Base-by-base conservation (phyloP, 2,797 vertebrate genomes). In the Coccyzus lansbergi region DNA sequence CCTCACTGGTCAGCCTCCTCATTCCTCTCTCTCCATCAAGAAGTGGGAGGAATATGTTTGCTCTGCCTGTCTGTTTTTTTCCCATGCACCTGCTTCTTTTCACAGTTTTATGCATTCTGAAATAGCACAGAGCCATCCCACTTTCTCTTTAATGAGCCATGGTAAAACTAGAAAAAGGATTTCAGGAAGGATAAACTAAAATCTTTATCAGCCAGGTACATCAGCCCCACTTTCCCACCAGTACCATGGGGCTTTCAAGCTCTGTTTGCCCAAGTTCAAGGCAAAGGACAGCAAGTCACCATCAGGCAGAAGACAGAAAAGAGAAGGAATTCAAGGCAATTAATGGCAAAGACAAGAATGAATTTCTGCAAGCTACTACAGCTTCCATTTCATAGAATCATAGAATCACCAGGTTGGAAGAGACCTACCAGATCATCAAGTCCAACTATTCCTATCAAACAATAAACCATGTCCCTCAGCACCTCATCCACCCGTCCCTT, bases 31-130 rank as follows among this genome's bases (percentile, higher is more conserved):
- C 69, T 63, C 78, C 84, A 63, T 34, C 44, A 51, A 48, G 77
- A 33, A 19, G 84, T 92, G 81, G 87, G 84, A 93, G 84, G 81
- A 81, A 88, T 75, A 31, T 38, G 53, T 87, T 55, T 70, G 62
- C 58, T 86, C 84, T 88, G 42, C 51, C 64, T 70, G 3, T 28
- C 46, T 42, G 31, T 3, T 72, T 79, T 58, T 44, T 67, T 26
- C 34, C 38, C 14, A 2, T 25, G 22, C 34, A 77, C 70, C 84
- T 88, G 72, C 49, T 86, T 58, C 77, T 55, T 63, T 88, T 59
- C 81, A 77, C 77, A 63, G n/a, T 55, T 70, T 38, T 29, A 58
- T 78, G 53, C 84, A 75, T 48, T 62, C 87, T 33, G 31, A 74
- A 91, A 96, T 86, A 91, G 74, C 77, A 24, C 0, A 0, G 44